Conservation (phyloP, 1,140 invertebrate species). For the Phthorimaea operculella region DNA sequence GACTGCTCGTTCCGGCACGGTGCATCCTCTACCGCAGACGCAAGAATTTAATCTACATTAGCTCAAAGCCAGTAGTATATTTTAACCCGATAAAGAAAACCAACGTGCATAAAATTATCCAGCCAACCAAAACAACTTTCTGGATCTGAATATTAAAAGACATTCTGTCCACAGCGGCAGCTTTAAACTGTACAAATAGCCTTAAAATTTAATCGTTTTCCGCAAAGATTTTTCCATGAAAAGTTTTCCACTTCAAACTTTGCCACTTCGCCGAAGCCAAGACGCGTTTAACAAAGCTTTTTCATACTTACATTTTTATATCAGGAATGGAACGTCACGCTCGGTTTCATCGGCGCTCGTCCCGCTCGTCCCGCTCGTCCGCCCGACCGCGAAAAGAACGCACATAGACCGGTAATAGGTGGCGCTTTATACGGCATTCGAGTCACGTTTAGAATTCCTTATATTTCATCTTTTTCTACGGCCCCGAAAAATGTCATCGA, state of each 20-base stretch:
- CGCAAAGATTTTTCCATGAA: conserved; percentile 63
- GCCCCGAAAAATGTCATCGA: conserved; percentile 67
- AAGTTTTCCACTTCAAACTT: conserved; percentile 68
- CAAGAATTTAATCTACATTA: too few relatives aligned
- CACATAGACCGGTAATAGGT: conserved; percentile 61
- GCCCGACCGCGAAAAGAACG: conserved; percentile 61
- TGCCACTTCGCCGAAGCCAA: conserved; percentile 61
- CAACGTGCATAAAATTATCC: not conserved
- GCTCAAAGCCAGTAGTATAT: too few relatives aligned
- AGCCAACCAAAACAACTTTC: not conserved
- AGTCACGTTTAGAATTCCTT: conserved; percentile 65
- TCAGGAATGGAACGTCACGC: conserved; percentile 62
- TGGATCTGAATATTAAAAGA: conserved; percentile 13
- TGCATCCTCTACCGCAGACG: conserved; percentile 19
- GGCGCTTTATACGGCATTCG: conserved; percentile 51
- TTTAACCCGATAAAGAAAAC: not conserved
- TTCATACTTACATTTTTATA: conserved; percentile 67
- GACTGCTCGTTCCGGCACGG: conserved; percentile 23
- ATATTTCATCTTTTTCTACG: conserved; percentile 67
- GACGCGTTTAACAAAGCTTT: conserved; percentile 66
- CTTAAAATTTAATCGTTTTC: conserved; percentile 64
- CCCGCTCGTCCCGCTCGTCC: conserved; percentile 37
- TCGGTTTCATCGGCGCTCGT: conserved; percentile 51
- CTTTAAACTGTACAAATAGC: conserved; percentile 55
- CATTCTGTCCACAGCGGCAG: conserved; percentile 28